These are phyloP conservation scores for Octodon degus DNA, from an alignment of 2,113 vertebrate genomes.

Conservation along the genomic window DNA sequence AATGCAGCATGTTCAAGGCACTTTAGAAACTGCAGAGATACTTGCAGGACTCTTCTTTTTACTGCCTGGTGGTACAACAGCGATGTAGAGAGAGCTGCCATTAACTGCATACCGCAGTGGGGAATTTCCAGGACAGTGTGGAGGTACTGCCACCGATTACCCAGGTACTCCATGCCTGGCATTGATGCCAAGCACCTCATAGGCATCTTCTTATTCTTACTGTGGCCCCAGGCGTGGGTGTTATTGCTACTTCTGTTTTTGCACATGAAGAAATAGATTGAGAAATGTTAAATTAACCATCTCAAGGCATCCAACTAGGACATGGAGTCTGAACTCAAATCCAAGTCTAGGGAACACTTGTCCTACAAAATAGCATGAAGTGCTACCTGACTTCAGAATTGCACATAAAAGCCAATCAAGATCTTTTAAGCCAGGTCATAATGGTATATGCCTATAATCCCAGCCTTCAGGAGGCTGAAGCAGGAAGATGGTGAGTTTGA, in stretches of 20 bases:
- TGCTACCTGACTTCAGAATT: too few species aligned
- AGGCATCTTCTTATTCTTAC: not conserved
- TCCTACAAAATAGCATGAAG: not conserved
- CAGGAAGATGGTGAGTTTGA: not conserved
- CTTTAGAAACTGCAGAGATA: not conserved
- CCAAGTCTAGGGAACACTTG: not conserved
- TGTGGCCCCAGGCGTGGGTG: not conserved
- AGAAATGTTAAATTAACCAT: not conserved
- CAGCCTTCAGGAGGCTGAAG: not conserved
- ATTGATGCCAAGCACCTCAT: not conserved
- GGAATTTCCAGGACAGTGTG: not conserved
- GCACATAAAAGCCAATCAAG: not conserved
- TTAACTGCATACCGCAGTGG: not conserved
- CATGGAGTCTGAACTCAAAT: slow-evolving; percentile 1
- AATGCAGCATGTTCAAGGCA: not conserved
- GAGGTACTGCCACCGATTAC: not conserved
- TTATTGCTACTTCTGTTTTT: not conserved
- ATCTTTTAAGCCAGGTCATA: not conserved
- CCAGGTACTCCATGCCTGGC: not conserved
- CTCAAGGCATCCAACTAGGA: not conserved
- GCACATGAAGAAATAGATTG: slow-evolving; percentile 10
- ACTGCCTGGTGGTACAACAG: not conserved
- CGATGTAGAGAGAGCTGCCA: not conserved
- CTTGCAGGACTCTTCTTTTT: not conserved
- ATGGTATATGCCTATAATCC: not conserved